Evolutionary conservation across 2,888 invertebrate genomes (phyloP), one percentile per base, ranked within the genome.

Genomic region (Rhamphomyia laevipes): DNA sequence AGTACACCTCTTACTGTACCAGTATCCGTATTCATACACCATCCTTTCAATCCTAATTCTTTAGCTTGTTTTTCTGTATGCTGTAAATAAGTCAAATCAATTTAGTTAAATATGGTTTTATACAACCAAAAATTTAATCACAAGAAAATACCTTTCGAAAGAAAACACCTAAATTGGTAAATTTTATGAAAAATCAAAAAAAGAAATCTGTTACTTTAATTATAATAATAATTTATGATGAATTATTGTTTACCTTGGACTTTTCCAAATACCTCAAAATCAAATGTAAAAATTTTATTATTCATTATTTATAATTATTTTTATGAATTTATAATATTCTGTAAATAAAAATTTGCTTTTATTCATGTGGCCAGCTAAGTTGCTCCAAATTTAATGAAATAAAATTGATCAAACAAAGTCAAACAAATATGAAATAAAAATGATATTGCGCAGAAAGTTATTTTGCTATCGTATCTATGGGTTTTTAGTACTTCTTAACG

Each of bases 11-110:
- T 65, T 1, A 82, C 80, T 0, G 80, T 80, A n/a, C 74, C 76
- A 17, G 64, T 57, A 1, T 64, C 56, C 0, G 81, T 80, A 58
- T 82, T 82, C 75, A 73, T 77, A 56, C 80, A 80, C 78, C 80
- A 82, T 21, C 82, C 82, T 47, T 65, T 72, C 7, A 82, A 51
- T 4, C 73, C 73, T 13, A 81, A 65, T 53, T 73, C 71, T 51
- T 71, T 71, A 1, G 76, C 77, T 56, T 76, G 73, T 51, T 73
- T 67, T 59, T 77, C 70, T 0, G 80, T 80, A 56, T 73, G 72
- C 78, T 80, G 55, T 23, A 65, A 60, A 51, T 56, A 54, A 48
- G 46, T 9, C 7, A 45, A 41, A 38, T 42, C 18, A 27, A n/a
- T n/a, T 4, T 16, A 13, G 16, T 40, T 13, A 35, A 31, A 16